Evolutionary conservation across 2,113 vertebrate species (phyloP).

Genomic region (Centropus unirufus): DNA sequence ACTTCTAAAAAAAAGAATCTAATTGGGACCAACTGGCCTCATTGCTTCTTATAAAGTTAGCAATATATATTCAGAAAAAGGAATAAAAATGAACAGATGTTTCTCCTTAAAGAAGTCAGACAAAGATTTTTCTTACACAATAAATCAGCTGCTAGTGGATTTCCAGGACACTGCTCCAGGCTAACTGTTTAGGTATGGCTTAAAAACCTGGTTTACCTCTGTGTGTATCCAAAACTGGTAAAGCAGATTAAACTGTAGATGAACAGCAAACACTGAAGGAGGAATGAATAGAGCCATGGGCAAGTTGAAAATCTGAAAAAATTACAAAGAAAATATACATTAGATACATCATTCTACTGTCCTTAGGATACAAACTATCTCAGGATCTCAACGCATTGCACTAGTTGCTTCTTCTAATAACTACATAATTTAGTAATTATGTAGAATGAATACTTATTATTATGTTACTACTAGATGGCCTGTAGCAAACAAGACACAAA

Average conservation of each 20-base stretch:
- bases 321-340: not conserved
- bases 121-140: slow-evolving; percentile 84
- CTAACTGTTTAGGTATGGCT: slow-evolving; percentile 71
- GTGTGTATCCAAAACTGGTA: slow-evolving; percentile 99
- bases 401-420: not conserved
- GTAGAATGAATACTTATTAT: not conserved
- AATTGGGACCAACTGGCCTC: slow-evolving; percentile 85
- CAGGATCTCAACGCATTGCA: not conserved
- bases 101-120: slow-evolving; percentile 83
- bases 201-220: slow-evolving; percentile 81
- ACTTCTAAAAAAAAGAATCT: slow-evolving; percentile 61
- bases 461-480: not conserved
- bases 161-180: slow-evolving; percentile 76
- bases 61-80: slow-evolving; percentile 82
- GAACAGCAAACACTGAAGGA: slow-evolving; percentile 88
- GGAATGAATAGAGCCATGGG: slow-evolving; percentile 90
- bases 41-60: slow-evolving; percentile 83
- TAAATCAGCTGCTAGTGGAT: slow-evolving; percentile 82
- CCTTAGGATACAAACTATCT: not conserved
- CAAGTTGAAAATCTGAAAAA: slow-evolving; percentile 87
- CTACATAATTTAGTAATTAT: not conserved
- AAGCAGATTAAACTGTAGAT: slow-evolving; percentile 92
- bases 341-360: not conserved
- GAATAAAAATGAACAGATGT: slow-evolving; percentile 83
- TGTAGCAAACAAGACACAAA: not conserved